Base-by-base conservation (phyloP, 2,888 invertebrate species). In the Phortica okadai region DNA sequence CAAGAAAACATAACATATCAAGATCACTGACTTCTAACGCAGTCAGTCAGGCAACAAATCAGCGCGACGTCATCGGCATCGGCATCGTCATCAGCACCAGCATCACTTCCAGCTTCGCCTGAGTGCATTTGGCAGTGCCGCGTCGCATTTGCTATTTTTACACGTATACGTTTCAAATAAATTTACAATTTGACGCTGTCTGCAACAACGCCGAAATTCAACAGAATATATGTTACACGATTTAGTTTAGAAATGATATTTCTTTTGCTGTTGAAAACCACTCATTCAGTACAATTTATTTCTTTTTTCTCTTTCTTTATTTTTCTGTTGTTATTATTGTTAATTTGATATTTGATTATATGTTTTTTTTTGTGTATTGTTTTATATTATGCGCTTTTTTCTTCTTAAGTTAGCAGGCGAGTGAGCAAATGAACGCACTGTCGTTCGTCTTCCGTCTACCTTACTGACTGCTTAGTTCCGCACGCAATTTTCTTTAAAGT, bases 401-500 rank as follows among this genome's bases (percentile, higher is more conserved):
- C 6, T 50, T 14, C 50, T 50, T 50, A 8, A 50, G 50, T 50
- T 11, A 50, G 50, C 50, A 50, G 50, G 14, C 50, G 6, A 50
- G 59, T 59, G 25, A 21, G 59, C 62, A 16, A 62, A 4, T 59
- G 59, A 59, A 62, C 50, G 50, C 8, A 50, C 50, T 50, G 14
- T 50, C 2, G 14, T 14, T 6, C 50, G 50, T 50, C 8, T 7
- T 62, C 16, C 10, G 10, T 16, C 7, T 10, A 16, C 8, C 59
- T 25, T 25, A 6, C 62, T 62, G 25, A 21, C 10, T 62, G 10
- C 62, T 10, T 25, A 25, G 16, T 62, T 62, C 62, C 79, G 81
- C 88, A 88, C 88, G 87, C 87, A 88, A 86, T 87, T 86, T 84
- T 82, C 81, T 83, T 33, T 86, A 82, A 82, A 81, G 84, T 82